A percentile compares a stretch with the other conserved stretches of the same genome.
phyloP scores from a whole-genome alignment of 2,797 vertebrate species.

The Lithobates pipiens region DNA sequence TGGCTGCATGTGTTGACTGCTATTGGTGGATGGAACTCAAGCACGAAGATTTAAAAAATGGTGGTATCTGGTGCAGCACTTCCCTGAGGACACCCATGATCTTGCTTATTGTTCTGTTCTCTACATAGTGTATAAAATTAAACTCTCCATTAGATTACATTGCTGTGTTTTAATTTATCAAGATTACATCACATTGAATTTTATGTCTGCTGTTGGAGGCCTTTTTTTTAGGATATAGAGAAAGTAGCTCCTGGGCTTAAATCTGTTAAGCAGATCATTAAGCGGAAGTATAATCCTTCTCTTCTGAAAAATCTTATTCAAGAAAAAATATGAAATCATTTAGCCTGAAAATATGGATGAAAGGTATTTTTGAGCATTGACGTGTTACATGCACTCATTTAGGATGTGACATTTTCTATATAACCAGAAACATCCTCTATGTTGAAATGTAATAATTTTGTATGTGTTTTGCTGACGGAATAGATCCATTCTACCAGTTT shows the following conservation, averaged over 20 bases:
- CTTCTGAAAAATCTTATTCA: neutral
- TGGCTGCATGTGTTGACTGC: too few species aligned
- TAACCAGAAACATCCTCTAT: neutral
- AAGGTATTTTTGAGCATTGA: neutral
- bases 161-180: neutral
- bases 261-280: neutral
- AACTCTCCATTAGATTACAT: neutral
- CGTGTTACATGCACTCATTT: slow-evolving; percentile 6
- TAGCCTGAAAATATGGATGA: slow-evolving; percentile 11
- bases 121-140: neutral
- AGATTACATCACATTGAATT: neutral
- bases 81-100: neutral
- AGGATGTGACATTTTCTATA: neutral
- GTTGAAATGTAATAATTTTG: neutral
- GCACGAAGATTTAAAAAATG: too few species aligned
- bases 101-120: neutral
- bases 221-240: neutral
- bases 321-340: neutral
- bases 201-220: neutral
- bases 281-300: neutral
- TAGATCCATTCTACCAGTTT: neutral
- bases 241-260: neutral
- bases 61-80: too few species aligned
- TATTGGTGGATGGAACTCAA: too few species aligned
- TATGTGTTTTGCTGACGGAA: neutral